These are phyloP conservation scores for Thryonomys swinderianus DNA, from an alignment of 2,113 vertebrate genomes.

Conservation along the genomic window DNA sequence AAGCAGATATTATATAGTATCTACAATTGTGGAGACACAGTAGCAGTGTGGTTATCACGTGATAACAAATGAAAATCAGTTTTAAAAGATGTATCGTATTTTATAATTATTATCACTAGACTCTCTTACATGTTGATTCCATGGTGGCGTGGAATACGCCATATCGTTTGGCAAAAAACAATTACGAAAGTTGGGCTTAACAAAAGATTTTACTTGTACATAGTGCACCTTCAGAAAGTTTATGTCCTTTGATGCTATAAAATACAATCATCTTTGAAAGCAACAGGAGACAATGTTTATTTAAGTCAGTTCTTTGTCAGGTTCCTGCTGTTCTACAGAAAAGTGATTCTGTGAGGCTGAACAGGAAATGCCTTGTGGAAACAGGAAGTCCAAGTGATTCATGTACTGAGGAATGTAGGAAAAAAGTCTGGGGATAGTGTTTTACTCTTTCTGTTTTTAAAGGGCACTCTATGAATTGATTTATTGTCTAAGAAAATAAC, in stretches of 20 bases:
- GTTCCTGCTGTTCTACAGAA: conserved; percentile 92
- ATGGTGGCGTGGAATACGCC: neutral
- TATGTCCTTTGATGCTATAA: conserved; percentile 42
- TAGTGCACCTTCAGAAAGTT: conserved; percentile 68
- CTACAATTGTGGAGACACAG: conserved; percentile 57
- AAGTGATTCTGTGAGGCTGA: conserved; percentile 89
- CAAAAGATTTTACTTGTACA: neutral
- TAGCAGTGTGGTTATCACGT: conserved; percentile 18
- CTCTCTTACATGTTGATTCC: conserved; percentile 42
- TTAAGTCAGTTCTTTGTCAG: conserved; percentile 90
- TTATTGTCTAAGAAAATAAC: conserved; percentile 98
- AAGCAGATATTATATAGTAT: conserved; percentile 57
- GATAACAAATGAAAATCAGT: conserved; percentile 44
- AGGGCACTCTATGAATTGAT: conserved; percentile 96
- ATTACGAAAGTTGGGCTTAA: conserved; percentile 10
- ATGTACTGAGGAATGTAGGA: conserved; percentile 94
- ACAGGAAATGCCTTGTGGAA: conserved; percentile 98
- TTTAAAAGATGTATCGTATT: conserved; percentile 47
- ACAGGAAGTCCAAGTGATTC: conserved; percentile 98
- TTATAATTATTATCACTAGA: conserved; percentile 11
- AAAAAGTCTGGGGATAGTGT: conserved; percentile 76
- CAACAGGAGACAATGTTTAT: conserved; percentile 86
- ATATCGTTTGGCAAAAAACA: conserved; percentile 13
- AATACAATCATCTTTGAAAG: conserved; percentile 71
- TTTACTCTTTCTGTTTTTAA: conserved; percentile 90